Conservation (phyloP, 1,140 invertebrate genomes). For the Leptinotarsa undecemlineata region DNA sequence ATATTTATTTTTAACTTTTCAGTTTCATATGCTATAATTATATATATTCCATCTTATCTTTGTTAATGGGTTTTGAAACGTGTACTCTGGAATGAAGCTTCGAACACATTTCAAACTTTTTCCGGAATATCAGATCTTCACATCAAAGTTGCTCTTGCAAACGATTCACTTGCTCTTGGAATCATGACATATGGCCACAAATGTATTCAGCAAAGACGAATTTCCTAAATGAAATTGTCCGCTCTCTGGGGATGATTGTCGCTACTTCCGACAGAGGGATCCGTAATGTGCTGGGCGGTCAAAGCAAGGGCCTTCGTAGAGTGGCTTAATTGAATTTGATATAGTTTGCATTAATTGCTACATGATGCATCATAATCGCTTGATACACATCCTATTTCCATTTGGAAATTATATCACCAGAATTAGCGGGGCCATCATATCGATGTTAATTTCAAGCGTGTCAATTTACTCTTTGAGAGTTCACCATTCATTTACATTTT, state of each 20-base stretch:
- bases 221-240: slow-evolving; percentile 20
- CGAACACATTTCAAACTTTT: no score
- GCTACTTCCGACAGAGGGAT: slow-evolving; percentile 32
- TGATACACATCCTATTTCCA: slow-evolving; percentile 38
- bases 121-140: no score
- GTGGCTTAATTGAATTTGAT: slow-evolving; percentile 43
- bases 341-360: slow-evolving; percentile 45
- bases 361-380: slow-evolving; percentile 43
- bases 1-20: no score
- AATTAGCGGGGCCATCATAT: slow-evolving; percentile 23
- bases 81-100: no score
- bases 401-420: slow-evolving; percentile 39
- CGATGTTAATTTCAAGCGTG: slow-evolving; percentile 30
- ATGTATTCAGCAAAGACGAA: background rate
- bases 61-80: no score
- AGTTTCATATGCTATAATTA: no score
- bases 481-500: slow-evolving; percentile 34
- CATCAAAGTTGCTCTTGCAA: no score
- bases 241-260: slow-evolving; percentile 6
- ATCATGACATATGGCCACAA: no score
- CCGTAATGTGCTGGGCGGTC: slow-evolving; percentile 37
- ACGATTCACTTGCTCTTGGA: no score
- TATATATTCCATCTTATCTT: no score
- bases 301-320: slow-evolving; percentile 37
- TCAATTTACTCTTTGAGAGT: slow-evolving; percentile 33